phyloP scores from a whole-genome alignment of 92 coral and sea anemone species.

The Umimayanthus chanpuru region DNA sequence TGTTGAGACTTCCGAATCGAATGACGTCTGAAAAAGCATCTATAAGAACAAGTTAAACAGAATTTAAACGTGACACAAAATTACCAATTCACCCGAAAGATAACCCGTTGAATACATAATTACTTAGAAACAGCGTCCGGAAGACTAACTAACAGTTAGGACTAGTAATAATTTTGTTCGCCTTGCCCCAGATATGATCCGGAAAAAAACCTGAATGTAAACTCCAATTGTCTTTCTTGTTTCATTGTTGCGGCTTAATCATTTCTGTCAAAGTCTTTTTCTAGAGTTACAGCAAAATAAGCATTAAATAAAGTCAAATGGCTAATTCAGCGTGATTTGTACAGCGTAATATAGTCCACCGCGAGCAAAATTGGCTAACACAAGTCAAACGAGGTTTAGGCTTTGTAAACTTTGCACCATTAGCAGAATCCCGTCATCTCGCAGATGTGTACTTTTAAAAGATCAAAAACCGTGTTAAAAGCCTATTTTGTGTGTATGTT shows the following conservation, averaged over 20 bases:
- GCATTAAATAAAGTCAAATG: slow-evolving; percentile 14
- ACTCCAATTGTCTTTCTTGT: background rate
- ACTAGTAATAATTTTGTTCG: background rate
- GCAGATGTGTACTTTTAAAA: background rate
- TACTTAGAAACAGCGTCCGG: slow-evolving; percentile 19
- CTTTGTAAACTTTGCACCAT: background rate
- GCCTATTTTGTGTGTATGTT: background rate
- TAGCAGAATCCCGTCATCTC: background rate
- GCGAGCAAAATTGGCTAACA: slow-evolving; percentile 10
- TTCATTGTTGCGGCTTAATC: slow-evolving; percentile 10
- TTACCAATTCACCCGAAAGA: slow-evolving; percentile 30
- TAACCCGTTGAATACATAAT: slow-evolving; percentile 9
- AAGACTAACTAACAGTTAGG: background rate
- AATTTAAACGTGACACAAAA: slow-evolving; percentile 37
- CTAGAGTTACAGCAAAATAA: background rate
- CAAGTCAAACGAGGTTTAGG: background rate
- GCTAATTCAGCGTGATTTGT: slow-evolving; percentile 9
- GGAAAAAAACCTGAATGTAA: background rate
- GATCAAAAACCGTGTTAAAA: background rate
- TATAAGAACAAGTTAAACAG: slow-evolving; percentile 22
- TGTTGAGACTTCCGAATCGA: slow-evolving; percentile 40
- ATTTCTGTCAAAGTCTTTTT: background rate
- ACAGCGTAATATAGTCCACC: background rate
- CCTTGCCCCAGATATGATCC: background rate
- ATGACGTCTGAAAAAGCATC: slow-evolving; percentile 32